Percentiles rank a stretch among this genome's conserved stretches.
Evolutionary conservation across 2,797 vertebrate species (phyloP).

Genomic region (Agapornis canus): DNA sequence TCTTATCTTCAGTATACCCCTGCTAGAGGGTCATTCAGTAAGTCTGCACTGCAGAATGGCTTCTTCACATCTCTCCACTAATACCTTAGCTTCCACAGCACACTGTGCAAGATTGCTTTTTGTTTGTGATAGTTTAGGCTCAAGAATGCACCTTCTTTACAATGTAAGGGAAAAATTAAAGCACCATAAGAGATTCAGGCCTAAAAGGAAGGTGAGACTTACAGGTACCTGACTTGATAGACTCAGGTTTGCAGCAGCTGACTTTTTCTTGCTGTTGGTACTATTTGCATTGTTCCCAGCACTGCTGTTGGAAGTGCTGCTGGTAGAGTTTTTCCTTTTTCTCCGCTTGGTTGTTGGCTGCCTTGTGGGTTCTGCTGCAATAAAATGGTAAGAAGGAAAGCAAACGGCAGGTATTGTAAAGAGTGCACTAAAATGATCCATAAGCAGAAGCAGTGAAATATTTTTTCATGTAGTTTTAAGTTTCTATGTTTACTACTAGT

Average conservation of each 20-base stretch:
- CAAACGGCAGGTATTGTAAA: slow-evolving; percentile 2
- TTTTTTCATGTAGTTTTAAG: background rate
- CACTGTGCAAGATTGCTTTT: background rate
- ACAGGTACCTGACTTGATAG: slow-evolving; percentile 99
- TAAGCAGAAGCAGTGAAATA: background rate
- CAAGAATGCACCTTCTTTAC: slow-evolving; percentile 71
- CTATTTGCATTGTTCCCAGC: slow-evolving; percentile 84
- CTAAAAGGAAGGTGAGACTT: slow-evolving; percentile 88
- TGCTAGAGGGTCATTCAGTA: background rate
- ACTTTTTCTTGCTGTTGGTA: slow-evolving; percentile 92
- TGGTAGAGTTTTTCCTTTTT: slow-evolving; percentile 99
- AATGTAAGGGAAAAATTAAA: slow-evolving; percentile 2
- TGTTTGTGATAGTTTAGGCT: background rate
- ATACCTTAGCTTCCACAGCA: background rate
- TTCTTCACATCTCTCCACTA: slow-evolving; percentile 13
- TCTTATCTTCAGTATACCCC: background rate
- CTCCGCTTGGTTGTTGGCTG: slow-evolving; percentile 96
- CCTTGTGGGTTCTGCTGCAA: slow-evolving; percentile 94
- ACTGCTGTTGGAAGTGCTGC: slow-evolving; percentile 95
- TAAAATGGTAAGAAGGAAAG: slow-evolving; percentile 42
- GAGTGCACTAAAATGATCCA: background rate
- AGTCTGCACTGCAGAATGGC: slow-evolving; percentile 22
- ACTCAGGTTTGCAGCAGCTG: slow-evolving; percentile 92
- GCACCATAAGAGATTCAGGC: slow-evolving; percentile 17
- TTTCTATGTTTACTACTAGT: background rate